Conservation (phyloP, 2,888 invertebrate species). For the Altica lythri region DNA sequence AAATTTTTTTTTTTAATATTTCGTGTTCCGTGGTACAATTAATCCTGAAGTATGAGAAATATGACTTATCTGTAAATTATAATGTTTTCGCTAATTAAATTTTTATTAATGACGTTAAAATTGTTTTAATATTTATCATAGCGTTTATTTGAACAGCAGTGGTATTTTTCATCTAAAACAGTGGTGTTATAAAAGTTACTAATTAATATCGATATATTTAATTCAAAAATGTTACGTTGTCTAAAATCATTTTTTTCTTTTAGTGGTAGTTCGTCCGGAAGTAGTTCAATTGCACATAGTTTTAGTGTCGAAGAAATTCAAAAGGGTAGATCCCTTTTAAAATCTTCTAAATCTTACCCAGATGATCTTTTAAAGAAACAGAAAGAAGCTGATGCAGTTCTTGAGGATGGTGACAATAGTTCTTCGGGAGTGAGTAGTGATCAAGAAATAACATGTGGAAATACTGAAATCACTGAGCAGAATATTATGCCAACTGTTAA, state of each 20-base stretch:
- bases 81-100: too few relatives aligned
- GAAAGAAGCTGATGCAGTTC: conserved; percentile 54
- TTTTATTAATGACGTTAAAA: neutral
- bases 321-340: conserved; percentile 81
- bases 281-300: conserved; percentile 80
- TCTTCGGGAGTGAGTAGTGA: conserved; percentile 88
- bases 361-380: conserved; percentile 72
- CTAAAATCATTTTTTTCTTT: conserved; percentile 10
- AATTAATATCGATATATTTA: too few relatives aligned
- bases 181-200: too few relatives aligned
- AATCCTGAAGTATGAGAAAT: too few relatives aligned
- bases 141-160: neutral
- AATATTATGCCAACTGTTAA: conserved; percentile 44
- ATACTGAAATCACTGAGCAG: conserved; percentile 55
- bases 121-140: neutral
- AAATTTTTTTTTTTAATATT: neutral
- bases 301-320: conserved; percentile 89
- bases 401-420: conserved; percentile 84
- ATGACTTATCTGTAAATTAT: too few relatives aligned
- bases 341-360: conserved; percentile 85
- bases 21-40: too few relatives aligned
- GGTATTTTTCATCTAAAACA: neutral
- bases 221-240: neutral
- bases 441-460: conserved; percentile 71
- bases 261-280: conserved; percentile 72